A percentile compares a stretch with the other conserved stretches of the same genome.
Evolutionary conservation across 2,888 invertebrate species (phyloP).

Genomic region (Oeneis ivallda): DNA sequence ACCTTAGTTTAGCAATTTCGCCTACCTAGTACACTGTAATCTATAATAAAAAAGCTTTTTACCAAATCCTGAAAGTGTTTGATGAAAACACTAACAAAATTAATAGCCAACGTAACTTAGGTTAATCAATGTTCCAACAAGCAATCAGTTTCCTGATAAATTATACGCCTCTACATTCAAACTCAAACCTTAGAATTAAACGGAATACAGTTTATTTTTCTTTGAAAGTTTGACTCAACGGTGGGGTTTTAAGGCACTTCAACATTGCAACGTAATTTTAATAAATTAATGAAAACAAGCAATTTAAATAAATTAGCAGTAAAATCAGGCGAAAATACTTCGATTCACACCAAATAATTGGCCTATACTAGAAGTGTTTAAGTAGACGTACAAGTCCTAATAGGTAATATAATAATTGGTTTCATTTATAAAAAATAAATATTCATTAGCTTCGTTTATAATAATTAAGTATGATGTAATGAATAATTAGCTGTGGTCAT

Average conservation of each 20-base stretch:
- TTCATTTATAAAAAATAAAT: conserved; percentile 8
- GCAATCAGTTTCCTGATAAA: conserved; percentile 18
- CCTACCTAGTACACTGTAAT: neutral
- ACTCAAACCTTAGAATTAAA: neutral
- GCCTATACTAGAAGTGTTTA: conserved; percentile 8
- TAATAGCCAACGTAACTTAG: conserved; percentile 16
- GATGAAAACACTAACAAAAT: conserved; percentile 13
- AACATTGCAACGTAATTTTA: conserved; percentile 41
- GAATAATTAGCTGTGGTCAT: conserved; percentile 10
- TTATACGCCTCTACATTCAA: neutral
- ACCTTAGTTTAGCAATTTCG: neutral
- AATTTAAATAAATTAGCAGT: conserved; percentile 70
- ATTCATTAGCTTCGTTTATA: neutral
- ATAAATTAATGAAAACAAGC: conserved; percentile 44
- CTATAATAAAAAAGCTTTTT: neutral
- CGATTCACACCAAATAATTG: conserved; percentile 28
- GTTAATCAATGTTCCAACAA: conserved; percentile 22
- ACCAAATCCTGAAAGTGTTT: neutral
- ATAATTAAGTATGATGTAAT: neutral
- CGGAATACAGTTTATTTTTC: neutral
- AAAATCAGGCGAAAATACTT: conserved; percentile 36
- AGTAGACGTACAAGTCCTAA: conserved; percentile 1
- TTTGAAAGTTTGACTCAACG: neutral
- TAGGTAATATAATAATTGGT: neutral
- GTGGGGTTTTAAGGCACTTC: conserved; percentile 11